Evolutionary conservation across 1,140 invertebrate species (phyloP).

Genomic region (Drosophila rufa): DNA sequence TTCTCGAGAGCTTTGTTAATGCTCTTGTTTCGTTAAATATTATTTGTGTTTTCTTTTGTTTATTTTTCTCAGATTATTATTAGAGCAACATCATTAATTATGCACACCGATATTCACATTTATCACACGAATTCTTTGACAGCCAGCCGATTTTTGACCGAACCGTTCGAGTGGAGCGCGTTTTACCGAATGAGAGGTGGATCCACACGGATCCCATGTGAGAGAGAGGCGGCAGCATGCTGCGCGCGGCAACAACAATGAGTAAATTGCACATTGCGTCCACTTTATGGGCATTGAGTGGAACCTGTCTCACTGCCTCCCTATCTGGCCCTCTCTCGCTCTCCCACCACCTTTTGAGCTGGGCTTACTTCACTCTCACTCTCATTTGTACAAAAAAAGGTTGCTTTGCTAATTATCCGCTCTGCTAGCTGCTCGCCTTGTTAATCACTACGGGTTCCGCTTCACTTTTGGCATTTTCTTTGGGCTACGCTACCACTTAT

Average conservation of each 20-base stretch:
- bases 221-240: conserved; percentile 13
- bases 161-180: conserved; percentile 34
- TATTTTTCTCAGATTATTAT: conserved; percentile 24
- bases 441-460: conserved; percentile 45
- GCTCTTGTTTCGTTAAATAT: conserved; percentile 33
- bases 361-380: conserved; percentile 58
- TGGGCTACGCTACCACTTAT: conserved; percentile 40
- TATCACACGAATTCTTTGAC: conserved; percentile 36
- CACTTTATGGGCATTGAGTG: conserved; percentile 70
- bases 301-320: conserved; percentile 16
- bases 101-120: conserved; percentile 40
- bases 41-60: conserved; percentile 30
- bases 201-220: conserved; percentile 17
- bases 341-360: neutral
- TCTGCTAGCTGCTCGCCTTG: conserved; percentile 43
- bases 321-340: neutral
- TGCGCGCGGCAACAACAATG: conserved; percentile 24
- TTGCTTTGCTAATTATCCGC: conserved; percentile 52
- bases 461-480: conserved; percentile 68
- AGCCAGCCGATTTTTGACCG: conserved; percentile 20
- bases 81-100: conserved; percentile 41
- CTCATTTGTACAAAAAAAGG: conserved; percentile 52
- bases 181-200: conserved; percentile 27
- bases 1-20: conserved; percentile 15
- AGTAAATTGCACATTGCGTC: conserved; percentile 51